Percentiles rank a stretch among this genome's conserved stretches.
Conservation (phyloP, 2,888 invertebrate genomes). For the Hydroisotoma schaefferi region DNA sequence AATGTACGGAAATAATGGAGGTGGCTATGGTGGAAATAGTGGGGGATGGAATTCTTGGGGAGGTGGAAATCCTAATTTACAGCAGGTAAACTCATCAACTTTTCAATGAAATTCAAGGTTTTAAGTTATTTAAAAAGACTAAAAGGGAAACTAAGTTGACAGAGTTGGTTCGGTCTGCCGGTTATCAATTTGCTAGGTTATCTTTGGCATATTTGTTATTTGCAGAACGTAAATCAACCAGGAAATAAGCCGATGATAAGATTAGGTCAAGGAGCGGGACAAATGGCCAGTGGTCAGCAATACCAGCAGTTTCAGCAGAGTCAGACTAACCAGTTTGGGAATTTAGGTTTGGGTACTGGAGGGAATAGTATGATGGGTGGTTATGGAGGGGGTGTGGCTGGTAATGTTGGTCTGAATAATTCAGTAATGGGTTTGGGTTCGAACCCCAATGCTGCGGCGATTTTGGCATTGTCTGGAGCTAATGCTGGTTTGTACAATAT, state of each 20-base stretch:
- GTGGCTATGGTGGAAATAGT: neutral
- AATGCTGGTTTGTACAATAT: conserved; percentile 7
- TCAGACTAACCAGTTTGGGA: neutral
- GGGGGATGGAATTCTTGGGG: neutral
- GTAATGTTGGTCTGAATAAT: neutral
- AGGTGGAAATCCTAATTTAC: neutral
- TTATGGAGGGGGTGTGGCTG: neutral
- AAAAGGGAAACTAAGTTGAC: no score
- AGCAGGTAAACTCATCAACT: neutral
- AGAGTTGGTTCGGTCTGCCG: no score
- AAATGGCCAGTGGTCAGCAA: no score
- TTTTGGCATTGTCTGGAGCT: conserved; percentile 5
- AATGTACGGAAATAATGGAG: neutral
- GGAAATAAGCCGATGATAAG: neutral
- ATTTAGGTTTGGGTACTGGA: neutral
- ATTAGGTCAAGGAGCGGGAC: neutral
- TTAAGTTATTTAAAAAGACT: neutral
- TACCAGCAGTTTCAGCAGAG: neutral
- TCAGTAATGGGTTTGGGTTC: neutral
- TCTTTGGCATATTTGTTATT: no score
- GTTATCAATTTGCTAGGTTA: no score
- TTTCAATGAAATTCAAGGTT: neutral
- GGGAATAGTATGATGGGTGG: conserved; percentile 1
- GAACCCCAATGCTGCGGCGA: neutral
- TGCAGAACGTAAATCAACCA: no score